These are phyloP conservation scores for Dendrophyllia cribrosa DNA, from an alignment of 64 coral and sea anemone genomes.

Conservation along the genomic window DNA sequence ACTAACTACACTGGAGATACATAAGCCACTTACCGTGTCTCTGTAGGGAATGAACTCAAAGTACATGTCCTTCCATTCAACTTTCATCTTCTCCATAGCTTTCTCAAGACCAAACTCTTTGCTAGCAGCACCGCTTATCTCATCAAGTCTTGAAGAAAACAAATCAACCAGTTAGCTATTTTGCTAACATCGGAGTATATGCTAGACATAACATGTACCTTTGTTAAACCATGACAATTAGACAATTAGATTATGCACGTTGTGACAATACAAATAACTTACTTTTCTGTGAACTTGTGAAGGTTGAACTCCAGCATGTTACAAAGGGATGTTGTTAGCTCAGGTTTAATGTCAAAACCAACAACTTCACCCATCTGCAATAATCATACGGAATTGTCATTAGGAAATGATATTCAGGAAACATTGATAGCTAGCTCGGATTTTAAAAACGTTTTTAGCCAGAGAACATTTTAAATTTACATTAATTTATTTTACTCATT, in stretches of 20 bases:
- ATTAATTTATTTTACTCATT: no score
- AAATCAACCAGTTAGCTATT: neutral
- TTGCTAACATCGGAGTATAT: no score
- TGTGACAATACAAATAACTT: neutral
- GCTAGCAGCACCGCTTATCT: slow-evolving; percentile 93
- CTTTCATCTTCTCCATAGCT: slow-evolving; percentile 97
- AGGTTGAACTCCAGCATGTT: slow-evolving; percentile 98
- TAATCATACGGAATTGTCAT: neutral
- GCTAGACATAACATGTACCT: no score
- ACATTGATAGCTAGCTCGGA: no score
- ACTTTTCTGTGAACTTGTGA: slow-evolving; percentile 88
- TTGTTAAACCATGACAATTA: no score
- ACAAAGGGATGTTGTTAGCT: slow-evolving; percentile 87
- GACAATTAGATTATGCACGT: no score
- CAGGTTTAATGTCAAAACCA: slow-evolving; percentile 92
- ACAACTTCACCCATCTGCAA: slow-evolving; percentile 93
- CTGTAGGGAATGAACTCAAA: slow-evolving; percentile 96
- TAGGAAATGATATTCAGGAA: no score
- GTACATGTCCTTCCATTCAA: slow-evolving; percentile 98
- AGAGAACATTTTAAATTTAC: no score
- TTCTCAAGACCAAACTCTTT: slow-evolving; percentile 99
- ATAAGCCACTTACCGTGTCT: slow-evolving; percentile 80
- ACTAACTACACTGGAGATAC: no score
- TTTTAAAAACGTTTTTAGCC: no score
- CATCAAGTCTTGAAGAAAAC: slow-evolving; percentile 81